Base-by-base conservation (phyloP, 2,888 invertebrate genomes). In the Lithosia quadra region DNA sequence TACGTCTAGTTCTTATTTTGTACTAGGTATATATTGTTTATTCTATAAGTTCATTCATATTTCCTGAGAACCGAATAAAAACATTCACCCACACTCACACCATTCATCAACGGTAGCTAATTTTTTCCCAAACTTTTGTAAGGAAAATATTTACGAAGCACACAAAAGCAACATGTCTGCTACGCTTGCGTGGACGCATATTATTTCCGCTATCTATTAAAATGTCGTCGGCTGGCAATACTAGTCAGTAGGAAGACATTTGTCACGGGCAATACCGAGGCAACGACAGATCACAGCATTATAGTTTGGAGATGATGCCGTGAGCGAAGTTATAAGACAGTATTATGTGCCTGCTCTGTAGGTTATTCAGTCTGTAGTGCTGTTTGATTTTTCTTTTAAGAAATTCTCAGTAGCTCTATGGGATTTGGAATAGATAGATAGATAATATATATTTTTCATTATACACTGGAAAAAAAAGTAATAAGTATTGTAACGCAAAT, bases 211-310 rank as follows among this genome's bases (percentile, higher is more conserved):
- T 65, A 64, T 71, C 79, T 73, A 88, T 89, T 85, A 84, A 79
- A 76, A 80, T 84, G 87, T 86, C 86, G 78, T 81, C 83, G 76
- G 73, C 75, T 74, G 68, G 83, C 84, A 84, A 85, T 81, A 87
- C 82, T 72, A 77, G 81, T 75, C 74, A 60, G 82, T 83, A 84
- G 90, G 88, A 90, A 89, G 86, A 72, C 85, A 86, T 90, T 88
- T 87, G 88, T 89, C 85, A 88, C 81, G 84, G 80, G 71, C 76
- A 74, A 81, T 74, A 79, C 80, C 76, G 70, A 76, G 62, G 69
- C 34, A 76, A 68, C 71, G 77, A 69, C 67, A 64, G 67, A 8
- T 70, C 66, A 79, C 57, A 62, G 69, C 60, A 58, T 63, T 57
- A 57, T 22, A 56, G 62, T 36, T 70, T 72, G 58, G 68, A 62